Evolutionary conservation across 2,113 vertebrate species (phyloP).

Genomic region (Cyanocitta stelleri): DNA sequence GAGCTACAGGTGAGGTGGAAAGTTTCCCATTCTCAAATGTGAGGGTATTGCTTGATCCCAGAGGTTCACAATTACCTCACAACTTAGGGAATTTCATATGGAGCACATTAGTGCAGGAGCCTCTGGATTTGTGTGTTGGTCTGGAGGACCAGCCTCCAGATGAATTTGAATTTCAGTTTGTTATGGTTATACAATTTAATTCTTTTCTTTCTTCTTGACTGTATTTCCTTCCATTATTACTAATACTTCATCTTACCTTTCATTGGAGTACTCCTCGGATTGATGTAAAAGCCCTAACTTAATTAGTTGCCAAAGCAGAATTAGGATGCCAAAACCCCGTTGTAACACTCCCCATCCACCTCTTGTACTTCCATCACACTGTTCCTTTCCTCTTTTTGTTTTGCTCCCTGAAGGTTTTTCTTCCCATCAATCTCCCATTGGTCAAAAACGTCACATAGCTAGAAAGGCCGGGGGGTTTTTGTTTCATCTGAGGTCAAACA

Average conservation of each 20-base stretch:
- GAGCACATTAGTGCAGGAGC: neutral
- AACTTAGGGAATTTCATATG: neutral
- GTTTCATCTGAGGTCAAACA: neutral
- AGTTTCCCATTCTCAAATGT: neutral
- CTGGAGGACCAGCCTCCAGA: neutral
- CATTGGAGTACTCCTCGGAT: neutral
- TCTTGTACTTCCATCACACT: neutral
- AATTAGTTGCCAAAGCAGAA: neutral
- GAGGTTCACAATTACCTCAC: neutral
- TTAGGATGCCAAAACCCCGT: neutral
- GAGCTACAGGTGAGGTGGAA: neutral
- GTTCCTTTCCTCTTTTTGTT: neutral
- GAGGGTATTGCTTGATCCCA: neutral
- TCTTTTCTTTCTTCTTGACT: neutral
- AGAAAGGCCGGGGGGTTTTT: neutral
- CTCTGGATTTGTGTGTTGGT: neutral
- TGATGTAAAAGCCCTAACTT: neutral
- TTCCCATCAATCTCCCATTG: neutral
- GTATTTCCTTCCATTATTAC: neutral
- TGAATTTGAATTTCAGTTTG: neutral
- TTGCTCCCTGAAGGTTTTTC: neutral
- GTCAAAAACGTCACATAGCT: neutral
- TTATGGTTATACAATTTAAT: neutral
- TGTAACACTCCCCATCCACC: neutral
- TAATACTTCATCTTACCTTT: neutral